Percentiles rank a stretch among this genome's conserved stretches.
These are phyloP conservation scores for Hermodice carunculata DNA, from an alignment of 2,888 invertebrate genomes.

Conservation along the genomic window DNA sequence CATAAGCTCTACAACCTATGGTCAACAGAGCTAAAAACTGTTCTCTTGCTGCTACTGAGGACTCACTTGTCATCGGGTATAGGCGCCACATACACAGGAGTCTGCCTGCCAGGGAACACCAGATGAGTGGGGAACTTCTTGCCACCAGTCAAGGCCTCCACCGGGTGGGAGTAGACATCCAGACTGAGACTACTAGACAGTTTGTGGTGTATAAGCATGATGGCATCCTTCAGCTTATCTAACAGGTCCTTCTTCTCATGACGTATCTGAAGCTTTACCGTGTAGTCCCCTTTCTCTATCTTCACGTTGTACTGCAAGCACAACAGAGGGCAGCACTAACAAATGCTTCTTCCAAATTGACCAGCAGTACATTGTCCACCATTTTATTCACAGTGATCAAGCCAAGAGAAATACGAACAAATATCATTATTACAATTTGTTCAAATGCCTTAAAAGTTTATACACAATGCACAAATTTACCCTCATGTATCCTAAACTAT, in stretches of 20 bases:
- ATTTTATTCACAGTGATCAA: neutral
- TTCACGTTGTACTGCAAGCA: constrained; percentile 82
- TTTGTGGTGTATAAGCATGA: constrained; percentile 81
- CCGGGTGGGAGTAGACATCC: constrained; percentile 81
- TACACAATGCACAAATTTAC: too few relatives aligned
- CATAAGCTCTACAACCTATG: too few relatives aligned
- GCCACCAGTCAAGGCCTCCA: constrained; percentile 79
- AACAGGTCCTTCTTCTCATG: constrained; percentile 89
- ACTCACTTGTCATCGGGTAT: constrained; percentile 87
- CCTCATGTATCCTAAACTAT: too few relatives aligned
- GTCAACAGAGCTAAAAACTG: too few relatives aligned
- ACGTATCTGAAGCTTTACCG: constrained; percentile 86
- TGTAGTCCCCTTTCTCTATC: constrained; percentile 96
- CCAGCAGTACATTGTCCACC: neutral
- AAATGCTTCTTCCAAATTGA: too few relatives aligned
- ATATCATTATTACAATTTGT: too few relatives aligned
- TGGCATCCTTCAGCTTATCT: constrained; percentile 85
- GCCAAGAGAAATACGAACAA: neutral
- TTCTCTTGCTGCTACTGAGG: too few relatives aligned
- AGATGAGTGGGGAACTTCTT: constrained; percentile 80
- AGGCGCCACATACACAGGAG: constrained; percentile 85
- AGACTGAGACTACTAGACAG: constrained; percentile 79
- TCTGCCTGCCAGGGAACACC: constrained; percentile 75
- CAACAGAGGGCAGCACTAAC: constrained; percentile 17
- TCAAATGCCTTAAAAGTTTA: too few relatives aligned